Evolutionary conservation across 2,888 invertebrate species (phyloP).

Genomic region (Apoda limacodes): DNA sequence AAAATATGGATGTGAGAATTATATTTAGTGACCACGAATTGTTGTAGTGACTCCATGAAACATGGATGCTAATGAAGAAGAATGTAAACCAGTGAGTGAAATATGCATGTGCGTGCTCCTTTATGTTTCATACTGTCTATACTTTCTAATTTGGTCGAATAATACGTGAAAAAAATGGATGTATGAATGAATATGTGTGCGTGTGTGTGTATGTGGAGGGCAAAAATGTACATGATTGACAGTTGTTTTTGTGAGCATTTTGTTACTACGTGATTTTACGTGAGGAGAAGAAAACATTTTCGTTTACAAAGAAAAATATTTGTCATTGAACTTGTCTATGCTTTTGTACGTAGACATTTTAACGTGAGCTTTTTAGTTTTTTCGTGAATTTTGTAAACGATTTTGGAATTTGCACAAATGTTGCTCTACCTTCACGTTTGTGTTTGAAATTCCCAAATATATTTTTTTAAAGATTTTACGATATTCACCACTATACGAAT

Average conservation of each 20-base stretch:
- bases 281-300: conserved; percentile 36
- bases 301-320: conserved; percentile 33
- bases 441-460: conserved; percentile 34
- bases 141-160: no score
- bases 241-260: conserved; percentile 54
- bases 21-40: no score
- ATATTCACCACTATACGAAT: no score
- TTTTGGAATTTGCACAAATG: conserved; percentile 36
- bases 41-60: no score
- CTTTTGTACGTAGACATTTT: conserved; percentile 23
- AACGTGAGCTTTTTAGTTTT: conserved; percentile 30
- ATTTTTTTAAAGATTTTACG: conserved; percentile 44
- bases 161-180: no score
- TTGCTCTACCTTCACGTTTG: conserved; percentile 33
- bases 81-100: no score
- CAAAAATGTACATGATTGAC: conserved; percentile 28
- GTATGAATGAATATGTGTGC: no score
- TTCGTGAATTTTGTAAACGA: conserved; percentile 31
- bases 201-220: no score
- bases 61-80: no score
- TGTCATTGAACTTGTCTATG: conserved; percentile 33
- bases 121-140: no score
- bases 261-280: conserved; percentile 45
- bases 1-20: no score
- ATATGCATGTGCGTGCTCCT: no score